Evolutionary conservation across 2,888 invertebrate genomes (phyloP).

Genomic region (Agrotis ipsilon): DNA sequence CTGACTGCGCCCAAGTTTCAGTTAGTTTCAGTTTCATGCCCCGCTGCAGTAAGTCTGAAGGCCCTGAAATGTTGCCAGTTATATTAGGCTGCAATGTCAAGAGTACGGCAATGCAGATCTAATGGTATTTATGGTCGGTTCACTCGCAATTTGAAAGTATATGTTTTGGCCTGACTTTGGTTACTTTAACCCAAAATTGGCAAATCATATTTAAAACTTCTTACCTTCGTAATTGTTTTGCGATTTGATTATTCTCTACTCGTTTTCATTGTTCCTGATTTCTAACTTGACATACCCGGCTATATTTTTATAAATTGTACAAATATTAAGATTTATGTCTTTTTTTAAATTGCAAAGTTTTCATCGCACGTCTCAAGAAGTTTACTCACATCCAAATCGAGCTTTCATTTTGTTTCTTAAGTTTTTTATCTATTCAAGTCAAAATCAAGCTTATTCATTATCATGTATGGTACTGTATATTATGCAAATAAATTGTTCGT

Average conservation of each 20-base stretch:
- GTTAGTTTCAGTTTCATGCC: slow-evolving; percentile 16
- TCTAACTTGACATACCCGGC: no score
- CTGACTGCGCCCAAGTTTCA: slow-evolving; percentile 5
- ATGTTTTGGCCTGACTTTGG: slow-evolving; percentile 12
- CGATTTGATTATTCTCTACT: background rate
- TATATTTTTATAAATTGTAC: background rate
- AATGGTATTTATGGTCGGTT: slow-evolving; percentile 13
- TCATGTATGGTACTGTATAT: no score
- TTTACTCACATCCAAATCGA: no score
- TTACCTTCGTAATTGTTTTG: background rate
- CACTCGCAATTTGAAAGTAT: slow-evolving; percentile 15
- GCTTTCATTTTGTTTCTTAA: no score
- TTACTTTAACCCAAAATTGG: background rate
- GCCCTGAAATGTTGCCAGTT: slow-evolving; percentile 23
- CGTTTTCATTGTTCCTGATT: background rate
- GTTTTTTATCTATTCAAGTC: no score
- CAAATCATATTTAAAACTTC: no score
- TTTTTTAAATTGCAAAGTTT: no score
- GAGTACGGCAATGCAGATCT: slow-evolving; percentile 56
- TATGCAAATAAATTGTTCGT: no score
- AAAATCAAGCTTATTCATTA: no score
- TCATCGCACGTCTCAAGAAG: no score
- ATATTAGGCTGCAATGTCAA: slow-evolving; percentile 55
- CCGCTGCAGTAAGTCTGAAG: slow-evolving; percentile 24
- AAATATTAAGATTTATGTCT: no score